Conservation (phyloP, 2,113 vertebrate genomes). For the Paedocypris sp. region DNA sequence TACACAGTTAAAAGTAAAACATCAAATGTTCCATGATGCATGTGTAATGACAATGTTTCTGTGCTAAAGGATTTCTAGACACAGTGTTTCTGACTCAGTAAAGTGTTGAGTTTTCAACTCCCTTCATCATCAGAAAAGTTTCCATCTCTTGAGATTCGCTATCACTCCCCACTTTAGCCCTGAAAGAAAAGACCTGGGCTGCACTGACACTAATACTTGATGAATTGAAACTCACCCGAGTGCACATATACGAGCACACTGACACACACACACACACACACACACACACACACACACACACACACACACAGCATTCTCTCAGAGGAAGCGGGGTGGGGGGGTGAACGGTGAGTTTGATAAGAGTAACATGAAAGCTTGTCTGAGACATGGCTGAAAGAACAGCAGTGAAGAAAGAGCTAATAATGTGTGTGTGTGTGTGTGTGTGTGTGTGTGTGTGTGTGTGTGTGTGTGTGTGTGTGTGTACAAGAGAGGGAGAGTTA, state of each 20-base stretch:
- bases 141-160: neutral
- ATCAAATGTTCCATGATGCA: too few relatives aligned
- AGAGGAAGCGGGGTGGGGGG: neutral
- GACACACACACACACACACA: neutral
- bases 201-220: slow-evolving; percentile 18
- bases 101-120: neutral
- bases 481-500: neutral
- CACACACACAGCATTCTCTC: neutral
- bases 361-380: slow-evolving; percentile 20
- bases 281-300: neutral
- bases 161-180: neutral
- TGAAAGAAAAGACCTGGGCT: slow-evolving; percentile 8
- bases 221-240: slow-evolving; percentile 18
- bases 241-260: neutral
- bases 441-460: slow-evolving; percentile 3
- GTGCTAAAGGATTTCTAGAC: too few relatives aligned
- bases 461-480: neutral
- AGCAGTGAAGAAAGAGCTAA: slow-evolving; percentile 5
- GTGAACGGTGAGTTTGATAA: slow-evolving; percentile 12
- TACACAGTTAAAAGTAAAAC: too few relatives aligned
- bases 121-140: neutral
- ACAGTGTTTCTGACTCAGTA: neutral
- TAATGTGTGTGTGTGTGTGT: slow-evolving; percentile 14
- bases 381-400: slow-evolving; percentile 19
- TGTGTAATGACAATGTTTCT: too few relatives aligned